Percentiles rank a stretch among this genome's conserved stretches.
These are phyloP conservation scores for Plagiodera versicolora DNA, from an alignment of 2,888 invertebrate species.

Conservation along the genomic window DNA sequence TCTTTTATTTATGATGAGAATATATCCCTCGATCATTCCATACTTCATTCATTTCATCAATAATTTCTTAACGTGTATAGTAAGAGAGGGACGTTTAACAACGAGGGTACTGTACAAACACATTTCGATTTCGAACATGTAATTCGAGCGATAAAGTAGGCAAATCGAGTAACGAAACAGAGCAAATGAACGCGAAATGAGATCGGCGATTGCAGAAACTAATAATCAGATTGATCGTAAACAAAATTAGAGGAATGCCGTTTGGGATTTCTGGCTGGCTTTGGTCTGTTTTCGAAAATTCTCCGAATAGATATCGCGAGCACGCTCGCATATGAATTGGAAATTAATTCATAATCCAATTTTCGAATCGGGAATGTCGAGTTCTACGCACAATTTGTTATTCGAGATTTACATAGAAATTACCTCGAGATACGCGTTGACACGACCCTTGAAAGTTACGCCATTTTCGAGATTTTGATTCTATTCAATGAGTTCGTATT, in stretches of 20 bases:
- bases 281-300: constrained; percentile 9
- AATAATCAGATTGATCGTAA: constrained; percentile 19
- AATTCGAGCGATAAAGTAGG: not conserved
- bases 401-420: constrained; percentile 7
- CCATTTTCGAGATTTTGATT: not conserved
- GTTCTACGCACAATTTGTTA: constrained; percentile 4
- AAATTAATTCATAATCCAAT: constrained; percentile 12
- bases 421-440: not conserved
- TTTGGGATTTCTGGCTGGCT: constrained; percentile 4
- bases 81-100: too few species aligned
- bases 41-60: too few species aligned
- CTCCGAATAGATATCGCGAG: too few species aligned
- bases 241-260: constrained; percentile 9
- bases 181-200: constrained; percentile 18
- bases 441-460: not conserved
- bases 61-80: too few species aligned
- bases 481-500: too few species aligned
- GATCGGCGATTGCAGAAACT: constrained; percentile 15
- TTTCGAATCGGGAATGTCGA: not conserved
- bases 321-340: constrained; percentile 14
- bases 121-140: not conserved
- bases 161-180: not conserved
- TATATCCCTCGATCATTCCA: too few species aligned
- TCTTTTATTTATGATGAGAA: too few species aligned
- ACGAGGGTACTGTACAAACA: not conserved